A percentile compares a stretch with the other conserved stretches of the same genome.
phyloP scores from a whole-genome alignment of 2,113 vertebrate genomes.

The Plecotus auritus region DNA sequence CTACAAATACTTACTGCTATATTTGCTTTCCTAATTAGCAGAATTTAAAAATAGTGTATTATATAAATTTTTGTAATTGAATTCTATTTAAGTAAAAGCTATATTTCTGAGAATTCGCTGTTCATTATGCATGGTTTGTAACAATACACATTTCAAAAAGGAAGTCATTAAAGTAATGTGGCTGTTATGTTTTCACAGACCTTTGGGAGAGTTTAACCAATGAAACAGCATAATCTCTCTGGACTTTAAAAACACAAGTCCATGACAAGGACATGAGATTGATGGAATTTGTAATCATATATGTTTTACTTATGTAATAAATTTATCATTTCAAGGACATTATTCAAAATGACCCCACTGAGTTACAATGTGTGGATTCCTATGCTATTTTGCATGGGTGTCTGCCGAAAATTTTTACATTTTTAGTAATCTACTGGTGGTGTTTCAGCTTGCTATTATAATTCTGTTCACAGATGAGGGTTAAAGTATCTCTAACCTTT shows the following conservation, averaged over 20 bases:
- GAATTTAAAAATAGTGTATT: conserved; percentile 50
- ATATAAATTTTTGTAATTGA: conserved; percentile 49
- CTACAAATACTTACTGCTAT: conserved; percentile 41
- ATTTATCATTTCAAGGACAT: conserved; percentile 81
- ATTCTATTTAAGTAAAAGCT: conserved; percentile 64
- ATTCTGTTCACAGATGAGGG: conserved; percentile 80
- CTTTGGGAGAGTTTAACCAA: conserved; percentile 76
- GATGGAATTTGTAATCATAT: conserved; percentile 77
- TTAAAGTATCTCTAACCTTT: conserved; percentile 84
- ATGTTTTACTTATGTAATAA: conserved; percentile 79
- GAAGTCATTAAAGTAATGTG: conserved; percentile 77
- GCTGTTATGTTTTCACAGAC: conserved; percentile 70
- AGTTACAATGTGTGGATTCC: conserved; percentile 59
- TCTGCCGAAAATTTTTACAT: conserved; percentile 68
- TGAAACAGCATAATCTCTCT: conserved; percentile 77
- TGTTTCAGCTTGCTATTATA: conserved; percentile 77
- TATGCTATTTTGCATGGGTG: conserved; percentile 76
- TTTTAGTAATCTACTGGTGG: conserved; percentile 25
- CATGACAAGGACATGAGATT: conserved; percentile 76
- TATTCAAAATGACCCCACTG: conserved; percentile 74
- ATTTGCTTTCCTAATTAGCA: conserved; percentile 54
- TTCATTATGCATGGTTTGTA: conserved; percentile 73
- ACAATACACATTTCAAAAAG: conserved; percentile 75
- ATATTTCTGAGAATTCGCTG: conserved; percentile 70
- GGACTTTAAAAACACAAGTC: conserved; percentile 71